Evolutionary conservation across 2,888 invertebrate genomes (phyloP).

Genomic region (Camptogramma bilineatum): DNA sequence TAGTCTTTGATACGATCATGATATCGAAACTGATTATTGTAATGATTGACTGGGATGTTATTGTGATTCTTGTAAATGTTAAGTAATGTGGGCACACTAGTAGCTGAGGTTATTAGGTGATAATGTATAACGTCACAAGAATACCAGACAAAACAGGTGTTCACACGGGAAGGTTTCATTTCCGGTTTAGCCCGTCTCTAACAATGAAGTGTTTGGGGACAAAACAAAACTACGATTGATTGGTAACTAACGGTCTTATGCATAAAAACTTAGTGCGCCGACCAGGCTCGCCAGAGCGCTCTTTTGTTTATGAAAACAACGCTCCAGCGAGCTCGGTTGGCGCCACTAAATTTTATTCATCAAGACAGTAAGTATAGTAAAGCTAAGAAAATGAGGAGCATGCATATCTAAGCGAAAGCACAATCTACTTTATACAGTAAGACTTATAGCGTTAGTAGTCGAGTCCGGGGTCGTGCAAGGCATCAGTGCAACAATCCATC

Average conservation of each 20-base stretch:
- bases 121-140: neutral
- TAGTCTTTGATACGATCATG: slow-evolving; percentile 7
- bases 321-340: too few species aligned
- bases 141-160: neutral
- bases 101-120: slow-evolving; percentile 1
- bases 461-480: slow-evolving; percentile 53
- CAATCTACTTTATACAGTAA: slow-evolving; percentile 46
- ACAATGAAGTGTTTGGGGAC: neutral
- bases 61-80: neutral
- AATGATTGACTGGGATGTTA: slow-evolving; percentile 7
- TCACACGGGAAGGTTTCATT: neutral
- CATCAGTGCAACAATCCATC: slow-evolving; percentile 81
- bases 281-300: too few species aligned
- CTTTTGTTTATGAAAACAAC: too few species aligned
- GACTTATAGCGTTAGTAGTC: slow-evolving; percentile 48
- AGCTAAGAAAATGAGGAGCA: slow-evolving; percentile 14
- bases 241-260: neutral
- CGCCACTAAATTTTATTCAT: too few species aligned
- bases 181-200: neutral
- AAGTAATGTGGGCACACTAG: slow-evolving; percentile 10
- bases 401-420: slow-evolving; percentile 44
- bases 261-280: too few species aligned
- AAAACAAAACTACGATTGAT: neutral
- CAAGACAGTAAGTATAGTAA: too few species aligned
- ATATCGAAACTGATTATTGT: slow-evolving; percentile 9